phyloP scores from a whole-genome alignment of 2,113 vertebrate genomes.

The Marmota monax region DNA sequence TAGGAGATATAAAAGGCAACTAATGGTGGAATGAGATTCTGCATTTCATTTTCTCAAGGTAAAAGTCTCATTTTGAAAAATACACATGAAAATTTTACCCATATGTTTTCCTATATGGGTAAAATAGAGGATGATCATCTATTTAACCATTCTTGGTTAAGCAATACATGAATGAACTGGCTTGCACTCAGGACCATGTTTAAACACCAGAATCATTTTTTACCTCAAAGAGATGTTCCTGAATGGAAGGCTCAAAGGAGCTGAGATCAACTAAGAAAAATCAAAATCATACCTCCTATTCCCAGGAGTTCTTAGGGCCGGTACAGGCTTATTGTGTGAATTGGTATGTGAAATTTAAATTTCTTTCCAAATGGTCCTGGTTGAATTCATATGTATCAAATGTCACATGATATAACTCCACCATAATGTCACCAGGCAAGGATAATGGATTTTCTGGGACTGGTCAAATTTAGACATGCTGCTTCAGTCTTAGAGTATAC shows the following conservation, averaged over 20 bases:
- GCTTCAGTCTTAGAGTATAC: neutral
- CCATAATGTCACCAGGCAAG: neutral
- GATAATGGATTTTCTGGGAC: conserved; percentile 17
- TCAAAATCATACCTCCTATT: neutral
- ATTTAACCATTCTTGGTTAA: neutral
- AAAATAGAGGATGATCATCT: neutral
- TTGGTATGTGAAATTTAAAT: neutral
- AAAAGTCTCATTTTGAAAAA: conserved; percentile 28
- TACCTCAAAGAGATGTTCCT: neutral
- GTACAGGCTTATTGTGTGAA: neutral
- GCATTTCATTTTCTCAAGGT: neutral
- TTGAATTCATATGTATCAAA: conserved; percentile 38
- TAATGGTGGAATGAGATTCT: neutral
- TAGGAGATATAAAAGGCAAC: neutral
- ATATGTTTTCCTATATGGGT: neutral
- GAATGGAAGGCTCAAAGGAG: neutral
- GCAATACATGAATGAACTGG: neutral
- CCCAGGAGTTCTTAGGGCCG: neutral
- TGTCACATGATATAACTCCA: neutral
- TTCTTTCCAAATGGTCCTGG: neutral
- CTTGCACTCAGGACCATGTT: neutral
- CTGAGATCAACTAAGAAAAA: neutral
- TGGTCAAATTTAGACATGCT: conserved; percentile 35
- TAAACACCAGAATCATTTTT: conserved; percentile 16
- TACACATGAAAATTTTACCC: neutral